These are phyloP conservation scores for Solenodon paradoxus DNA, from an alignment of 2,113 vertebrate species.

Conservation along the genomic window DNA sequence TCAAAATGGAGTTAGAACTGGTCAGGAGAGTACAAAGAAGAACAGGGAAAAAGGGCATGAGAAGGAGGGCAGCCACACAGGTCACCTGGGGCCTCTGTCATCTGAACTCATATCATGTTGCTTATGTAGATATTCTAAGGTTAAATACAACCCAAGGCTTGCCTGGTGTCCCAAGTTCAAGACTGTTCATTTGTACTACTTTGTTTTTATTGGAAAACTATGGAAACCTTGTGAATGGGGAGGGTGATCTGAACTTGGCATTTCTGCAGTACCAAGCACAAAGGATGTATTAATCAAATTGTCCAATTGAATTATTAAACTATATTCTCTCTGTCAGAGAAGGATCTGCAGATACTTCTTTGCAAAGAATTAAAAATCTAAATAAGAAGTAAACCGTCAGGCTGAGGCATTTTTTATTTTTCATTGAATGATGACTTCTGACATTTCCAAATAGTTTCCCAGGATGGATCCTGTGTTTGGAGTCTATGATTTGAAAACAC, in stretches of 20 bases:
- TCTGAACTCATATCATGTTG: not conserved
- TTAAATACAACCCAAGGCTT: not conserved
- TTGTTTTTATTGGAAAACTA: slow-evolving; percentile 34
- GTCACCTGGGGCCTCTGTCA: not conserved
- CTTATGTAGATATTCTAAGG: not conserved
- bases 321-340: slow-evolving; percentile 33
- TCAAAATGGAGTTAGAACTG: not conserved
- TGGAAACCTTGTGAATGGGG: not conserved
- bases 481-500: slow-evolving; percentile 4
- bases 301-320: slow-evolving; percentile 38
- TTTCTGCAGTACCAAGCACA: slow-evolving; percentile 45
- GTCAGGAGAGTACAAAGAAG: not conserved
- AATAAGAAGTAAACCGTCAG: slow-evolving; percentile 55
- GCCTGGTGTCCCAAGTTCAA: not conserved
- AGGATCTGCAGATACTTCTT: not conserved
- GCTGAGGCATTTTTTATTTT: slow-evolving; percentile 68
- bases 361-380: slow-evolving; percentile 32
- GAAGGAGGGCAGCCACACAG: not conserved
- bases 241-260: not conserved
- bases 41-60: too few relatives aligned
- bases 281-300: slow-evolving; percentile 44
- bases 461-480: slow-evolving; percentile 63
- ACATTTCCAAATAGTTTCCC: slow-evolving; percentile 76
- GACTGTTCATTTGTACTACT: not conserved
- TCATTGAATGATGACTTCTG: slow-evolving; percentile 75